These are phyloP conservation scores for Hyperoplus immaculatus DNA, from an alignment of 2,797 vertebrate genomes.

Conservation along the genomic window DNA sequence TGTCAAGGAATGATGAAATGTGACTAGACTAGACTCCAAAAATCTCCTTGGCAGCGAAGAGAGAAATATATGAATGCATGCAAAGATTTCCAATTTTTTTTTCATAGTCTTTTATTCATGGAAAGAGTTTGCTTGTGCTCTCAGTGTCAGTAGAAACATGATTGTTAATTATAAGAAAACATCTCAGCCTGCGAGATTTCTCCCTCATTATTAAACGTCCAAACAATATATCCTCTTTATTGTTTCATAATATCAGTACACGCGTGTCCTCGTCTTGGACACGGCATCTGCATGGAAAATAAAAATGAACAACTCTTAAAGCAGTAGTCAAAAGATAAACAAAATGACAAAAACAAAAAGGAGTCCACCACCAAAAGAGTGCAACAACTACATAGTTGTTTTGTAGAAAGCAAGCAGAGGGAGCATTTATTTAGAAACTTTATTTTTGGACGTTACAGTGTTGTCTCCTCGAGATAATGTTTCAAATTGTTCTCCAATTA, in stretches of 20 bases:
- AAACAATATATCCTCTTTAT: slow-evolving; percentile 76
- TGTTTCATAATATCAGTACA: slow-evolving; percentile 71
- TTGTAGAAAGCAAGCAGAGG: slow-evolving; percentile 84
- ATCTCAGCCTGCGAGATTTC: slow-evolving; percentile 90
- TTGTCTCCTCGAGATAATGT: slow-evolving; percentile 66
- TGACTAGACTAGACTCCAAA: background rate
- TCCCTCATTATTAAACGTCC: slow-evolving; percentile 70
- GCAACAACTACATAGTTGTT: slow-evolving; percentile 72
- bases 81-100: slow-evolving; percentile 71
- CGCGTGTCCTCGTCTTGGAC: slow-evolving; percentile 55
- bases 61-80: slow-evolving; percentile 75
- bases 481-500: slow-evolving; percentile 71
- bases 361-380: slow-evolving; percentile 79
- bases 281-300: slow-evolving; percentile 54
- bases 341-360: slow-evolving; percentile 50
- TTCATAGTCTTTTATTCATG: slow-evolving; percentile 89
- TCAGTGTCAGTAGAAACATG: slow-evolving; percentile 85
- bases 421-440: slow-evolving; percentile 89
- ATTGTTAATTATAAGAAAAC: slow-evolving; percentile 75
- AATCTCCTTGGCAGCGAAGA: slow-evolving; percentile 30
- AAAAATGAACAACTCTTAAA: slow-evolving; percentile 63
- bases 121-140: slow-evolving; percentile 80
- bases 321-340: slow-evolving; percentile 62
- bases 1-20: background rate
- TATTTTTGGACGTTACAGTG: slow-evolving; percentile 86